Evolutionary conservation across 1,140 invertebrate genomes (phyloP).

Genomic region (Cyphomyrmex costatus): DNA sequence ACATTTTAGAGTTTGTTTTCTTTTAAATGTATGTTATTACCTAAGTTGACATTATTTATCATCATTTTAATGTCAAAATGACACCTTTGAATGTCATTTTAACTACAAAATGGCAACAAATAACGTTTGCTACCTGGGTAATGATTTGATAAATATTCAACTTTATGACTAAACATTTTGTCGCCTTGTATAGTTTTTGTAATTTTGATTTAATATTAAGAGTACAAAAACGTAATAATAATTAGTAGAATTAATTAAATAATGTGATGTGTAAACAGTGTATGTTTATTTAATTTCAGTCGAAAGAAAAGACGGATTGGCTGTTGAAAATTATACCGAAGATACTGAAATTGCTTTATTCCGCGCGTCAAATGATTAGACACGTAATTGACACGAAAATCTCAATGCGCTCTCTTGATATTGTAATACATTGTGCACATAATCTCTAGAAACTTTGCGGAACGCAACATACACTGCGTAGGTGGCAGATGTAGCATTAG

Average conservation of each 20-base stretch:
- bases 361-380: background rate
- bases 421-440: slow-evolving; percentile 62
- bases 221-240: background rate
- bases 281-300: slow-evolving; percentile 18
- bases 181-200: background rate
- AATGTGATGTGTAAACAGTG: background rate
- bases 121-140: too few species aligned
- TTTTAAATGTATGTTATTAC: too few species aligned
- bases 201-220: slow-evolving; percentile 14
- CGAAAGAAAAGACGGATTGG: background rate
- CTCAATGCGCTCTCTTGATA: slow-evolving; percentile 42
- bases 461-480: slow-evolving; percentile 47
- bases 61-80: too few species aligned
- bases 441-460: slow-evolving; percentile 62
- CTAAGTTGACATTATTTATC: too few species aligned
- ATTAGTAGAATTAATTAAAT: slow-evolving; percentile 2
- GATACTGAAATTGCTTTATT: background rate
- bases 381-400: slow-evolving; percentile 40
- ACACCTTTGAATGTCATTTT: too few species aligned
- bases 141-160: too few species aligned
- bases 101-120: too few species aligned
- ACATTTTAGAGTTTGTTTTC: too few species aligned
- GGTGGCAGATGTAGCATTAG: slow-evolving; percentile 56
- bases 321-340: background rate
- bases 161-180: too few species aligned